Evolutionary conservation across 2,888 invertebrate genomes (phyloP), one percentile per base, ranked within the genome.

Genomic region (Oeneis ivallda): DNA sequence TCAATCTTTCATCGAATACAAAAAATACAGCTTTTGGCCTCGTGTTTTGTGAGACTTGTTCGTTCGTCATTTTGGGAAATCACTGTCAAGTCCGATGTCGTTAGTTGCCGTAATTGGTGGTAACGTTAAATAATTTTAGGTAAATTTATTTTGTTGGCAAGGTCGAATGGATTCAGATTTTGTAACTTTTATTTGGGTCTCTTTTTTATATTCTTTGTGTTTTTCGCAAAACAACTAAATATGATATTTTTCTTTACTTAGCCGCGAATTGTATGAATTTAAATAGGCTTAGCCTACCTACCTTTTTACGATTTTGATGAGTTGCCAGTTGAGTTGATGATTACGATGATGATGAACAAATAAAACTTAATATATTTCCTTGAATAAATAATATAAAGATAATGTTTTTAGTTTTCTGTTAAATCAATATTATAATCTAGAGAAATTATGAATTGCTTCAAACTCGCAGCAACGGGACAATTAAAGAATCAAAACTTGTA

Each of bases 31-130:
- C 17, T 47, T 52, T 15, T 65, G 19, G n/a, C 53, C 62, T 62
- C 52, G 26, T 49, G 58, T 59, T 62, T 54, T 52, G 52, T 49
- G 56, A 41, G 60, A 13, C 17, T 15, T n/a, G 34, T 52, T 43
- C 13, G 59, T 64, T 59, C 64, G 37, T 58, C 49, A 67, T 63
- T 69, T 67, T 63, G 32, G 52, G 62, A 67, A 69, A 62, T 56
- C 57, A 60, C 56, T 53, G 7, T 26, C 13, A 37, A 54, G 10
- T 39, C 37, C 37, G 37, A 37, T 15, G 17, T 0, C 34, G 59
- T 60, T 10, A 17, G 47, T 60, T 60, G 49, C 17, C 34, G 59
- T 60, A 60, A 60, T 34, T 60, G 34, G 15, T 37, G 59, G 49
- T 60, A 60, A 60, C 59, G 59, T 60, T 49, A 49, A 60, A 60